These are phyloP conservation scores for Cryptomyrus ogoouensis DNA, from an alignment of 2,113 vertebrate genomes.

Conservation along the genomic window DNA sequence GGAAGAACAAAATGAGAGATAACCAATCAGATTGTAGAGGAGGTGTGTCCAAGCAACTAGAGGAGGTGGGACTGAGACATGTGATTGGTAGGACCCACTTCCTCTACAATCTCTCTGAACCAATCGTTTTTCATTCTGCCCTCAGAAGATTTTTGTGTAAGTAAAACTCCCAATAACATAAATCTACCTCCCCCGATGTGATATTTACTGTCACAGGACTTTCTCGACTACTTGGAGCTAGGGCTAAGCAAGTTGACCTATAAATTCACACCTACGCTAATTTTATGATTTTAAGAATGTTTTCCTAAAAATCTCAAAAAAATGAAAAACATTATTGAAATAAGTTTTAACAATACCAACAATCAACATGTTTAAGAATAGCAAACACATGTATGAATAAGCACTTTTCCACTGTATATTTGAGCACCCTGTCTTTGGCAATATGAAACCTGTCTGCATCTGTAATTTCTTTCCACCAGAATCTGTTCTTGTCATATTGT, in stretches of 20 bases:
- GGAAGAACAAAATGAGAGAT: no score
- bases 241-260: neutral
- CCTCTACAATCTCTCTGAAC: no score
- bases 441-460: no score
- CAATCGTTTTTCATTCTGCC: no score
- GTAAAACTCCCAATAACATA: no score
- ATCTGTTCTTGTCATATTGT: no score
- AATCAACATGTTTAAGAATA: neutral
- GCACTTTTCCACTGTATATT: neutral
- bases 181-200: neutral
- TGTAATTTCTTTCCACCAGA: no score
- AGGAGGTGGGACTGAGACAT: no score
- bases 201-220: neutral
- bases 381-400: neutral
- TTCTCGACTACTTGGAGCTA: neutral
- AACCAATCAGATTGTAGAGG: no score
- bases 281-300: neutral
- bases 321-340: neutral
- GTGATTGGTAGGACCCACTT: no score
- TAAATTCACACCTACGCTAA: neutral
- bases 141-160: no score
- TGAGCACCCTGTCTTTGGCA: neutral
- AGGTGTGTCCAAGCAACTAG: no score
- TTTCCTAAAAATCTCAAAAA: neutral
- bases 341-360: neutral